phyloP scores from a whole-genome alignment of 2,113 vertebrate genomes.

The Hippocampus comes region DNA sequence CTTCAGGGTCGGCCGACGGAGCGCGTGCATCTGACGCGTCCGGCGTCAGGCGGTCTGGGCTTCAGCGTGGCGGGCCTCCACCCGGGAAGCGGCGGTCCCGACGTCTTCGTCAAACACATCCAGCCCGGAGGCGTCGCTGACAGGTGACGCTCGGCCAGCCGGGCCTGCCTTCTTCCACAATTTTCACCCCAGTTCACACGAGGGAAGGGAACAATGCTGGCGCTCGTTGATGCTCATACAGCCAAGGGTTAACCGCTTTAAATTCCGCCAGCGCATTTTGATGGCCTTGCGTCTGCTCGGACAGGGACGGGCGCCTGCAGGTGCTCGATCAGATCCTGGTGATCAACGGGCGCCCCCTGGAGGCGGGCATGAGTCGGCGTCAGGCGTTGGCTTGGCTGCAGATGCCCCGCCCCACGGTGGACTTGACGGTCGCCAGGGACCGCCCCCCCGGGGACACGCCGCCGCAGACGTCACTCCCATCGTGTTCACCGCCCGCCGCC shows the following conservation, averaged over 20 bases:
- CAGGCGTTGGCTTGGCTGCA: slow-evolving; percentile 87
- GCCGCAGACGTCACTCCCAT: neutral
- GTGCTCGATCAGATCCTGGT: slow-evolving; percentile 94
- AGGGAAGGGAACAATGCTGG: no score
- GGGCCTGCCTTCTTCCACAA: no score
- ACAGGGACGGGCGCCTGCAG: slow-evolving; percentile 85
- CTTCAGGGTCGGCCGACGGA: slow-evolving; percentile 82
- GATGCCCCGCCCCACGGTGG: slow-evolving; percentile 79
- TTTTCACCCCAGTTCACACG: no score
- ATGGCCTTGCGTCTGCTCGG: neutral
- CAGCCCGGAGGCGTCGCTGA: slow-evolving; percentile 87
- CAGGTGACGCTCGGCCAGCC: slow-evolving; percentile 63
- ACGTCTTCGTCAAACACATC: slow-evolving; percentile 88
- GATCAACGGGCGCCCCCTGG: slow-evolving; percentile 85
- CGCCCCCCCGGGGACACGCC: slow-evolving; percentile 21
- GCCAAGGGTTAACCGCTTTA: no score
- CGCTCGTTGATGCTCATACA: no score
- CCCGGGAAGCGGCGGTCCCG: slow-evolving; percentile 73
- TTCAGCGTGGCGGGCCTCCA: slow-evolving; percentile 91
- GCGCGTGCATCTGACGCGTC: slow-evolving; percentile 81
- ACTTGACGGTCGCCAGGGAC: slow-evolving; percentile 84
- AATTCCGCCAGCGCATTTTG: no score
- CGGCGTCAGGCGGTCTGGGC: slow-evolving; percentile 83
- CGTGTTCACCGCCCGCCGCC: neutral
- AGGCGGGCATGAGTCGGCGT: slow-evolving; percentile 83